These are phyloP conservation scores for Ips typographus DNA, from an alignment of 1,140 invertebrate species.

Conservation along the genomic window DNA sequence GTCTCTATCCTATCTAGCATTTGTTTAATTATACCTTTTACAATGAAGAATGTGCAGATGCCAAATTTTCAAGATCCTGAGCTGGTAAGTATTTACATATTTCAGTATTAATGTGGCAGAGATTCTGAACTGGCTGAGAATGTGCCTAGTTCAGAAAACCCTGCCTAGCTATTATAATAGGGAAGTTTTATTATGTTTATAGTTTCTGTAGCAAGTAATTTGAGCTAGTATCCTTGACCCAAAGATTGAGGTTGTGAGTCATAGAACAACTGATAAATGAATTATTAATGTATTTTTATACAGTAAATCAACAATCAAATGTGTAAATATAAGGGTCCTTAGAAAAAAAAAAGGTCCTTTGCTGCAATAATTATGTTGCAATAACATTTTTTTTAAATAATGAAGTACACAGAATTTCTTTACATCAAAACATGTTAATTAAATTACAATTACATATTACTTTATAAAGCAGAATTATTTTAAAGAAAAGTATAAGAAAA, in stretches of 20 bases:
- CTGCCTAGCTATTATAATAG: not conserved
- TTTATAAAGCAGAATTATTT: too few relatives aligned
- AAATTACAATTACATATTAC: too few relatives aligned
- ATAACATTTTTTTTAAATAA: too few relatives aligned
- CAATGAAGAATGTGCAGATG: slow-evolving; percentile 39
- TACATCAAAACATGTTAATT: too few relatives aligned
- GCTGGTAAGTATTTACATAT: slow-evolving; percentile 43
- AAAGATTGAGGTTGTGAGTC: not conserved
- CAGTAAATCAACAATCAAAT: too few relatives aligned
- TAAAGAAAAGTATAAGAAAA: too few relatives aligned
- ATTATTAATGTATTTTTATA: too few relatives aligned
- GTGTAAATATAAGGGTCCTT: too few relatives aligned
- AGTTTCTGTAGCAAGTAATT: not conserved
- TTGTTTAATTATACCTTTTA: slow-evolving; percentile 47
- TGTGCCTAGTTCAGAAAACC: not conserved
- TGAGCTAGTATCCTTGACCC: not conserved
- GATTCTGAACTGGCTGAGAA: not conserved
- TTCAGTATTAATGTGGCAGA: slow-evolving; percentile 2
- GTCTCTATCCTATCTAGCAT: slow-evolving; percentile 45
- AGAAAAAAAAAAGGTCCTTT: too few relatives aligned
- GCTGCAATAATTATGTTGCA: too few relatives aligned
- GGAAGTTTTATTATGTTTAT: not conserved
- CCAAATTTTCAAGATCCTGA: slow-evolving; percentile 50
- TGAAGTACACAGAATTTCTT: too few relatives aligned
- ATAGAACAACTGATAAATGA: not conserved